Evolutionary conservation across 2,888 invertebrate genomes (phyloP).

Genomic region (Aphidoletes aphidimyza): DNA sequence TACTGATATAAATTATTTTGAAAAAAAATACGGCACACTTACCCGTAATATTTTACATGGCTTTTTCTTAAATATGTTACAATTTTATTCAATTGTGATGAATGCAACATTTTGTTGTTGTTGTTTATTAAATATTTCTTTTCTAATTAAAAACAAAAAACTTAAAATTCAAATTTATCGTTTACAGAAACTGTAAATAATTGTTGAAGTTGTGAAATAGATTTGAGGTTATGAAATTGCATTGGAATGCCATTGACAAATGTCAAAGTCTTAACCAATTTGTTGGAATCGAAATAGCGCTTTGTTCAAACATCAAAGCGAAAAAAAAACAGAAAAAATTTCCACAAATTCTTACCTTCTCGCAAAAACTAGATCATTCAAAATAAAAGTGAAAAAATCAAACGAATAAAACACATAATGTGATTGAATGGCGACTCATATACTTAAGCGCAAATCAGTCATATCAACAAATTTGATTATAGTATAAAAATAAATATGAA

Average conservation of each 20-base stretch:
- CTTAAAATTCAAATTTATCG: neutral
- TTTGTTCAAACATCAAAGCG: neutral
- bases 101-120: neutral
- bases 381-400: no score
- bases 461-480: neutral
- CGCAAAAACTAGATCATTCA: no score
- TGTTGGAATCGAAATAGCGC: neutral
- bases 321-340: neutral
- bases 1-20: no score
- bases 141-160: neutral
- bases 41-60: slow-evolving; percentile 10
- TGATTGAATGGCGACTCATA: neutral
- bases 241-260: neutral
- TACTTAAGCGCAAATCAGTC: slow-evolving; percentile 1
- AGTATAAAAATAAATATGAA: slow-evolving; percentile 6
- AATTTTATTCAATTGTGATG: neutral
- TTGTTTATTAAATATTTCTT: no score
- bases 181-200: neutral
- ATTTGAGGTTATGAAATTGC: slow-evolving; percentile 1
- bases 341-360: no score
- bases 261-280: neutral
- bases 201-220: neutral
- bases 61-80: neutral
- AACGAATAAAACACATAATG: neutral
- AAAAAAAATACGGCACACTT: neutral